Evolutionary conservation across 2,888 invertebrate species (phyloP), one percentile per base, ranked within the genome.

Genomic region (Brachyopa scutellaris): DNA sequence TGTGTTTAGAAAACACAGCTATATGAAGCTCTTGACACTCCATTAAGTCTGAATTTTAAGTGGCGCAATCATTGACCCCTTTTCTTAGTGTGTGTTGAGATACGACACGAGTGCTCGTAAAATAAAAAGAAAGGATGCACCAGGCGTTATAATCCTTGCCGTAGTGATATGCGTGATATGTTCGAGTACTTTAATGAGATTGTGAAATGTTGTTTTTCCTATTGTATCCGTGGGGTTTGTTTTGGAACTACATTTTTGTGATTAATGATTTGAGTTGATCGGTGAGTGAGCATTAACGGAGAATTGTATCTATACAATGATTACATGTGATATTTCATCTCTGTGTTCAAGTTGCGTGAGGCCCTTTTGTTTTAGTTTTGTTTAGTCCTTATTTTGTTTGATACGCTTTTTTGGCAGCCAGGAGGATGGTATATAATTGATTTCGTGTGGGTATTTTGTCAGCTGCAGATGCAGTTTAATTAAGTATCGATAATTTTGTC

Each of bases 31-130:
- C 77, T 82, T 82, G 82, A 77, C 82, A 82, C 82, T 82, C 82
- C 70, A 82, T 82, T 82, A 72, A 82, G 77, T 61, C 21, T 33
- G 70, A 70, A 70, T 77, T 77, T 82, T 82, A 72, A 82, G 82
- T 82, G 82, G 82, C 77, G 66, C 77, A 82, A 82, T 77, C 61
- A 53, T 82, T 82, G 82, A 82, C 77, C 82, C 82, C 45, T 77
- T 82, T 76, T 38, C 45, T 36, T 36, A 26, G 26, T 5, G 7
- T 17, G 11, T 59, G 62, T 31, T 36, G 73, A 17, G 47, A 47
- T 55, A 38, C 19, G 49, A 70, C n/a, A n/a, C 38, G 61, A 53
- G 36, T 66, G 29, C 15, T 53, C 4, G 23, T 19, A 21, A 8
- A 26, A 26, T 26, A 53, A 13, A 42, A 21, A 19, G 31, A 47